phyloP scores from a whole-genome alignment of 2,888 invertebrate species.

The Ormyrus labotus region DNA sequence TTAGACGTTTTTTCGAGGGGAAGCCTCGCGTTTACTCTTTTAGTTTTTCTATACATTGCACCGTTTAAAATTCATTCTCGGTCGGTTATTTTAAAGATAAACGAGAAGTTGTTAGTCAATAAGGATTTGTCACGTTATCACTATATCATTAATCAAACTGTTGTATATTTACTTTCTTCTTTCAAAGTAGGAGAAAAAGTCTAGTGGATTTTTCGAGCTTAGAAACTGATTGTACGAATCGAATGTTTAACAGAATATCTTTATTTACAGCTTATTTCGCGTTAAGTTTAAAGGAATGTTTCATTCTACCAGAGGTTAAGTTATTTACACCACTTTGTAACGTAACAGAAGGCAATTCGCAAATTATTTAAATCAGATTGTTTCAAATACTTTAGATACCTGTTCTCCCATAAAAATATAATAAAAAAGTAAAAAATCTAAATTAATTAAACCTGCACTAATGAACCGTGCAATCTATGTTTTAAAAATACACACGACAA shows the following conservation, averaged over 20 bases:
- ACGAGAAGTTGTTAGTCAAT: conserved; percentile 8
- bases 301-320: too few relatives aligned
- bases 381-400: too few relatives aligned
- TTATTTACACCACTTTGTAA: not conserved
- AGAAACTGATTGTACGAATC: not conserved
- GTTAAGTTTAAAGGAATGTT: not conserved
- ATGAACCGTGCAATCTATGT: not conserved
- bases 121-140: conserved; percentile 43
- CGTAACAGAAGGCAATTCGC: not conserved
- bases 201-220: not conserved
- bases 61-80: not conserved
- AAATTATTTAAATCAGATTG: not conserved
- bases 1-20: conserved; percentile 38
- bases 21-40: conserved; percentile 8
- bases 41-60: not conserved
- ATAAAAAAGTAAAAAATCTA: conserved; percentile 5
- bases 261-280: not conserved
- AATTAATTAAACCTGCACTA: not conserved
- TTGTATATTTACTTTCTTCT: conserved; percentile 33
- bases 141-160: conserved; percentile 29
- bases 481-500: conserved; percentile 19
- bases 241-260: not conserved
- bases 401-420: not conserved
- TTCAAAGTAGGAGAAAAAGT: not conserved
- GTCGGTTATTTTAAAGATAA: conserved; percentile 10